Evolutionary conservation across 2,797 vertebrate species (phyloP).

Genomic region (Pangasius djambal): DNA sequence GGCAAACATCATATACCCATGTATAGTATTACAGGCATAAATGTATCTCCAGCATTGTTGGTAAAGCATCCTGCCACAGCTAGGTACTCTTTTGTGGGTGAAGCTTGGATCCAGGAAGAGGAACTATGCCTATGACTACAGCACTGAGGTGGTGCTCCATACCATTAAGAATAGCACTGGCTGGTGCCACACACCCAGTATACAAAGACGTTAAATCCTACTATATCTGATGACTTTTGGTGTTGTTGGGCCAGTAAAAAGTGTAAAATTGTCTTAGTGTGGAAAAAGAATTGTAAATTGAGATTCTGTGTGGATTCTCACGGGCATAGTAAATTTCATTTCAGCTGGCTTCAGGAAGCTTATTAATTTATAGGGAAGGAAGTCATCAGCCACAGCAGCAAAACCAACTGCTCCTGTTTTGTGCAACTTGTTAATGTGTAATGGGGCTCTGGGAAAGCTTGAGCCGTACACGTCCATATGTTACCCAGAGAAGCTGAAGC

Average conservation of each 20-base stretch:
- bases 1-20: background rate
- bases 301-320: background rate
- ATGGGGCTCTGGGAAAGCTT: background rate
- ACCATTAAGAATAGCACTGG: too few species aligned
- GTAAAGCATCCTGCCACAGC: background rate
- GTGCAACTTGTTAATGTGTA: background rate
- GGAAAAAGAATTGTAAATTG: background rate
- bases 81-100: background rate
- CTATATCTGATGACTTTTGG: background rate
- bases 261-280: background rate
- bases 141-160: background rate
- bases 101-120: background rate
- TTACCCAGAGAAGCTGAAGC: too few species aligned
- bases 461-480: background rate
- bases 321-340: background rate
- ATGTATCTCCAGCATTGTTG: background rate
- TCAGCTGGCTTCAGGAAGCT: slow-evolving; percentile 7
- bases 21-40: background rate
- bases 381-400: slow-evolving; percentile 1
- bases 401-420: slow-evolving; percentile 13
- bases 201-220: background rate
- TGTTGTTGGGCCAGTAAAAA: background rate
- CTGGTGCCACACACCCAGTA: background rate
- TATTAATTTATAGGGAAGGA: slow-evolving; percentile 6
- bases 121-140: too few species aligned